phyloP scores from a whole-genome alignment of 1,140 invertebrate species.

The Babylonia areolata region DNA sequence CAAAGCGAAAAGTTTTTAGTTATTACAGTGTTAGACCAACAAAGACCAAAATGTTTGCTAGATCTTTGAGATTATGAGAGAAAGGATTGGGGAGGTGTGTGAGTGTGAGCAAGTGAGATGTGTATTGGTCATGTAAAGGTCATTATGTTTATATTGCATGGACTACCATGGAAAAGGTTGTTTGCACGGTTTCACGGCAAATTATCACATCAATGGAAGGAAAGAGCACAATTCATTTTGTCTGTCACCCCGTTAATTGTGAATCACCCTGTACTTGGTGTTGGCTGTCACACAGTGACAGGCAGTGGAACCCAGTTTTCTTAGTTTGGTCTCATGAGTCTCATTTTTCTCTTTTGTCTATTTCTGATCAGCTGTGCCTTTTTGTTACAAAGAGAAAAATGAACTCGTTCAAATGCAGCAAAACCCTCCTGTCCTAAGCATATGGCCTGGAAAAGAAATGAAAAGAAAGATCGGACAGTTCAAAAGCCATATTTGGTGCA shows the following conservation, averaged over 20 bases:
- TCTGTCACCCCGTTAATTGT: conserved; percentile 4
- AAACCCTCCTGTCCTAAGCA: conserved; percentile 23
- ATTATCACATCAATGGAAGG: conserved; percentile 39
- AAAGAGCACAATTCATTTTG: conserved; percentile 18
- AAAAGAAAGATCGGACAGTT: not conserved
- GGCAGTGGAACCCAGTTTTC: not conserved
- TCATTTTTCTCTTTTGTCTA: not conserved
- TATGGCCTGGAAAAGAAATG: not conserved
- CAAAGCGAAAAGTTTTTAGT: too few relatives aligned
- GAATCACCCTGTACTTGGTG: not conserved
- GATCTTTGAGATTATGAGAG: too few relatives aligned
- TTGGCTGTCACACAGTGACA: not conserved
- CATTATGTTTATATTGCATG: too few relatives aligned
- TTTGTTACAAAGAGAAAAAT: not conserved
- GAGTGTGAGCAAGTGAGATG: too few relatives aligned
- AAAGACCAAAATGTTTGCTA: too few relatives aligned
- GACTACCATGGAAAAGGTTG: not conserved
- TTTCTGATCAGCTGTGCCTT: not conserved
- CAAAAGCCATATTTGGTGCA: not conserved
- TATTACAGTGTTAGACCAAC: too few relatives aligned
- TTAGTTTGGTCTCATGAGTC: not conserved
- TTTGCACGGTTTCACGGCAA: conserved; percentile 29
- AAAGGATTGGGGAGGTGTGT: too few relatives aligned
- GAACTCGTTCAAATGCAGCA: conserved; percentile 28
- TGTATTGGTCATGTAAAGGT: too few relatives aligned